Conservation (phyloP, 2,888 invertebrate genomes). For the Eupithecia pulchellata region DNA sequence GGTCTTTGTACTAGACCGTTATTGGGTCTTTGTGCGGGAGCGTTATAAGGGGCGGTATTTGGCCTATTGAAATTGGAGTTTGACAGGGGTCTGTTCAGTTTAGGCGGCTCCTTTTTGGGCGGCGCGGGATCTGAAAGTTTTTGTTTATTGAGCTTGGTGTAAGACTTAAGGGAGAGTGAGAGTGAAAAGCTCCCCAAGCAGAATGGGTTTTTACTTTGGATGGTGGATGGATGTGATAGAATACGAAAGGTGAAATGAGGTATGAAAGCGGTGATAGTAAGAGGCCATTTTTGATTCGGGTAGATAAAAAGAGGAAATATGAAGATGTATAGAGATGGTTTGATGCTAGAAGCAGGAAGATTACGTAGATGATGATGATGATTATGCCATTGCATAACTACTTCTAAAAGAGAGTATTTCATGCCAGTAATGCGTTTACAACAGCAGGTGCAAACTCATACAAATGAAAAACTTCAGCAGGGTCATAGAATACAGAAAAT, state of each 20-base stretch:
- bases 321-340: not conserved
- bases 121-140: conserved; percentile 53
- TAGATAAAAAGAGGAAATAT: not conserved
- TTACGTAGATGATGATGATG: not conserved
- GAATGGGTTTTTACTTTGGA: not conserved
- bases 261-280: not conserved
- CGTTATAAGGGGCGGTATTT: not conserved
- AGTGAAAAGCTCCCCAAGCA: not conserved
- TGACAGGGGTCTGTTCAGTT: conserved; percentile 18
- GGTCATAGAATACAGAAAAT: not conserved
- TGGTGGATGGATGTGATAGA: not conserved
- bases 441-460: not conserved
- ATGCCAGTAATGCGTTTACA: not conserved
- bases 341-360: not conserved
- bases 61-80: conserved; percentile 20
- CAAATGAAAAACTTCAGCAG: not conserved
- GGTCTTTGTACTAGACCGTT: not conserved
- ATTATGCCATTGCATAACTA: not conserved
- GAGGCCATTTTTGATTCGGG: not conserved
- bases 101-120: conserved; percentile 55
- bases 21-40: conserved; percentile 1
- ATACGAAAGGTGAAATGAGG: not conserved
- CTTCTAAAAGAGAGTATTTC: not conserved
- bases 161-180: no score
- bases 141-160: conserved; percentile 10